A percentile compares a stretch with the other conserved stretches of the same genome.
Evolutionary conservation across 2,888 invertebrate species (phyloP).

Genomic region (Heliconius erato): DNA sequence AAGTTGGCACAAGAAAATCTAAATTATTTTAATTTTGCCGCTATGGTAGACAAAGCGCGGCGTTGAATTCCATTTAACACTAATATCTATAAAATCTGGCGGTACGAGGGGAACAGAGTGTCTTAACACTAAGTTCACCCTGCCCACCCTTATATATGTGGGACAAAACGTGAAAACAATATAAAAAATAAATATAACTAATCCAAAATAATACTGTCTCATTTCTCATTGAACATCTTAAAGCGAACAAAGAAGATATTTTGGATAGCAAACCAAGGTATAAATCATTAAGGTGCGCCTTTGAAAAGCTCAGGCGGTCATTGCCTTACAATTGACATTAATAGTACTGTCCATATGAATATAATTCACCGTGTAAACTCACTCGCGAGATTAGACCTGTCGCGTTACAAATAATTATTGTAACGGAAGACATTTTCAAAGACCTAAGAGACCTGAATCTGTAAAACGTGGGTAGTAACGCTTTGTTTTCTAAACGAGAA

Average conservation of each 20-base stretch:
- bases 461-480: slow-evolving; percentile 1
- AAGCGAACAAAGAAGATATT: slow-evolving; percentile 13
- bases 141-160: neutral
- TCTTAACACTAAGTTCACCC: too few species aligned
- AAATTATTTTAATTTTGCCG: too few species aligned
- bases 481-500: slow-evolving; percentile 26
- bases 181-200: neutral
- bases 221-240: neutral
- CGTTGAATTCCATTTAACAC: too few species aligned
- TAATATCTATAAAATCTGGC: too few species aligned
- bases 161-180: neutral
- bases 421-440: slow-evolving; percentile 15
- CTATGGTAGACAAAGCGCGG: too few species aligned
- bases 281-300: slow-evolving; percentile 20
- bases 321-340: slow-evolving; percentile 29
- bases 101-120: too few species aligned
- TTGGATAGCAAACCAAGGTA: slow-evolving; percentile 17
- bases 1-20: too few species aligned
- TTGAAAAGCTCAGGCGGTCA: slow-evolving; percentile 23
- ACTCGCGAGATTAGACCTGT: slow-evolving; percentile 10
- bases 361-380: slow-evolving; percentile 25
- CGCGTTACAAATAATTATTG: slow-evolving; percentile 13
- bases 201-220: neutral
- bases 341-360: slow-evolving; percentile 16
- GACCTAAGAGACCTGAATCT: slow-evolving; percentile 18